phyloP scores from a whole-genome alignment of 2,797 vertebrate species.

The Thunnus albacares region DNA sequence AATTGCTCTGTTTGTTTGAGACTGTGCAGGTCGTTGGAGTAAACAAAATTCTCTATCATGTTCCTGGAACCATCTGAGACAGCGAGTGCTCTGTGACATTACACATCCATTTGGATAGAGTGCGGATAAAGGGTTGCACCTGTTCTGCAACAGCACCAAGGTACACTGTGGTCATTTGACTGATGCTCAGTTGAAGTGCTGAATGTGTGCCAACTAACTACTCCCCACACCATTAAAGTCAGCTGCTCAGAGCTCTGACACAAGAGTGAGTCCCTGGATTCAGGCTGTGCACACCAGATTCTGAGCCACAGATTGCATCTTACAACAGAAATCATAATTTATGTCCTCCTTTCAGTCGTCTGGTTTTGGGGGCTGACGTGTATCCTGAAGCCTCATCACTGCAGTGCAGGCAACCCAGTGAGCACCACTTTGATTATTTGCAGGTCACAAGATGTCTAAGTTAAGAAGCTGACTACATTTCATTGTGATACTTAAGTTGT shows the following conservation, averaged over 20 bases:
- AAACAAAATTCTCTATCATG: conserved; percentile 5
- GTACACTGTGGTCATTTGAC: conserved; percentile 30
- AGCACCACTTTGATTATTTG: neutral
- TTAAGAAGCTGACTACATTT: neutral
- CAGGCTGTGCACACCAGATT: neutral
- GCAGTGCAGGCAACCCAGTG: neutral
- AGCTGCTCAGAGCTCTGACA: neutral
- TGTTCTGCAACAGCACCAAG: conserved; percentile 24
- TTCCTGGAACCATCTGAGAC: neutral
- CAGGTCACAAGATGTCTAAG: neutral
- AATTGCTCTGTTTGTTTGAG: neutral
- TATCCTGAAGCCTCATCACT: neutral
- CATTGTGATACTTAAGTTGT: neutral
- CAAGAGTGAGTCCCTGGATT: neutral
- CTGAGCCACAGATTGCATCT: neutral
- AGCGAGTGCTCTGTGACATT: conserved; percentile 19
- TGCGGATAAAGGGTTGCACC: conserved; percentile 31
- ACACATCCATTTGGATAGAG: neutral
- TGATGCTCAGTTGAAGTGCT: conserved; percentile 10
- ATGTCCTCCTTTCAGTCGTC: neutral
- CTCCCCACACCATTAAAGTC: conserved; percentile 16
- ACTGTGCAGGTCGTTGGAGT: neutral
- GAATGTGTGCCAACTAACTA: conserved; percentile 25
- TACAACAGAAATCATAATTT: neutral
- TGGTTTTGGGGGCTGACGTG: neutral